Percentiles rank a stretch among this genome's conserved stretches.
These are phyloP conservation scores for Danionella cerebrum DNA, from an alignment of 2,113 vertebrate genomes.

Conservation along the genomic window DNA sequence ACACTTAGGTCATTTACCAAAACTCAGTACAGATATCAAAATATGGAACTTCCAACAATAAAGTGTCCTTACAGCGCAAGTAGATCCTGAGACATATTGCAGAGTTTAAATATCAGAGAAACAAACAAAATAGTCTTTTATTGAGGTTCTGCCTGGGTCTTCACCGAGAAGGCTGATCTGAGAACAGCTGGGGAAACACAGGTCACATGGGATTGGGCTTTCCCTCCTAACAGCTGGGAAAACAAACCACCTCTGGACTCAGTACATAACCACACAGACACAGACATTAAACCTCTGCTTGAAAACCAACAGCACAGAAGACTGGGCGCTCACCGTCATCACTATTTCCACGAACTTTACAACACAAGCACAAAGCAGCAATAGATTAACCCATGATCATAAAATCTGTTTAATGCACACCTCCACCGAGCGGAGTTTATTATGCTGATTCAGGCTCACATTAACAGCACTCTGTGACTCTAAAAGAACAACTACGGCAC, in stretches of 20 bases:
- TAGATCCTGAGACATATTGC: background rate
- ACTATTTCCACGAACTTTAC: background rate
- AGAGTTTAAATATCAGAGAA: background rate
- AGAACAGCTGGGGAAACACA: constrained; percentile 70
- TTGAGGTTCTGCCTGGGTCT: background rate
- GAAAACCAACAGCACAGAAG: constrained; percentile 26
- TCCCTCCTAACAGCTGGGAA: constrained; percentile 69
- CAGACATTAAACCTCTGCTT: constrained; percentile 5
- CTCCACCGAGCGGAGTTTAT: background rate
- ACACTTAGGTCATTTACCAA: too few species aligned
- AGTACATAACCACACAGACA: constrained; percentile 16
- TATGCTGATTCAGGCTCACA: background rate
- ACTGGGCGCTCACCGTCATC: constrained; percentile 1
- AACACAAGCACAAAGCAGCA: background rate
- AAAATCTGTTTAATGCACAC: background rate
- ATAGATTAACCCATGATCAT: background rate
- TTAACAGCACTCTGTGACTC: constrained; percentile 15
- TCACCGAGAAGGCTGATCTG: constrained; percentile 48
- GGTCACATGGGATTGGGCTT: constrained; percentile 60
- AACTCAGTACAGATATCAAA: too few species aligned
- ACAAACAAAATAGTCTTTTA: constrained; percentile 14
- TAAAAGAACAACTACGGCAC: constrained; percentile 7
- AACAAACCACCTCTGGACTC: constrained; percentile 49
- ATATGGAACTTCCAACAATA: too few species aligned
- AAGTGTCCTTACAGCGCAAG: too few species aligned